phyloP scores from a whole-genome alignment of 2,888 invertebrate species.

The Lacanobia wlatinum region DNA sequence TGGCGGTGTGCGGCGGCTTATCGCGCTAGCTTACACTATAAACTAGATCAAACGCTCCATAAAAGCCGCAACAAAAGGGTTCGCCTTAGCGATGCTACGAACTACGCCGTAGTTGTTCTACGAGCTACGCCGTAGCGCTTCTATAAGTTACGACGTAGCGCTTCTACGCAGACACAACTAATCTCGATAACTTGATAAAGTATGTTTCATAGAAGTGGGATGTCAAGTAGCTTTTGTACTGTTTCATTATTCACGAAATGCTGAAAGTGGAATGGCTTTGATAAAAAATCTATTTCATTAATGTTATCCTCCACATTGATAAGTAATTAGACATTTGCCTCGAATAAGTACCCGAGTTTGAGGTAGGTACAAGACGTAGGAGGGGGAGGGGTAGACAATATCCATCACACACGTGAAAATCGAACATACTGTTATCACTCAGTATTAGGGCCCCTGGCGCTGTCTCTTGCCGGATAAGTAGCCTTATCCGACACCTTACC shows the following conservation, averaged over 20 bases:
- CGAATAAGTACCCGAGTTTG: not conserved
- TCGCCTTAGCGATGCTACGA: conserved; percentile 21
- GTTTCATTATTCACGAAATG: not conserved
- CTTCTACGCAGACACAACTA: conserved; percentile 36
- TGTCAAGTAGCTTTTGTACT: not conserved
- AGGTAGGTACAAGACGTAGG: not conserved
- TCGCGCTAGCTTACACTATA: conserved; percentile 35
- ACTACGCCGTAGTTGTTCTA: conserved; percentile 32
- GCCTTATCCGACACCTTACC: not conserved
- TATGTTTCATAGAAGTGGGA: too few species aligned
- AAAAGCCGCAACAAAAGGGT: conserved; percentile 38
- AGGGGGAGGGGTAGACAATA: too few species aligned
- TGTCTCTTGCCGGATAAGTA: not conserved
- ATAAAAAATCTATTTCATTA: not conserved
- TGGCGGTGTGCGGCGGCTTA: conserved; percentile 30
- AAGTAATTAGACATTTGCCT: not conserved
- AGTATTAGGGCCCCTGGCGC: not conserved
- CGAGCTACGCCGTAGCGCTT: conserved; percentile 42
- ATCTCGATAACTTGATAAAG: conserved; percentile 40
- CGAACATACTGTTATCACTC: not conserved
- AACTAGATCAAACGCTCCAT: conserved; percentile 40
- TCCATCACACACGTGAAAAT: not conserved
- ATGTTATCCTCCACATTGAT: not conserved
- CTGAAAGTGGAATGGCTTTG: not conserved
- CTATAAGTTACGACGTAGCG: conserved; percentile 40